Base-by-base conservation (phyloP, 2,113 vertebrate genomes). In the Hippoglossus stenolepis region DNA sequence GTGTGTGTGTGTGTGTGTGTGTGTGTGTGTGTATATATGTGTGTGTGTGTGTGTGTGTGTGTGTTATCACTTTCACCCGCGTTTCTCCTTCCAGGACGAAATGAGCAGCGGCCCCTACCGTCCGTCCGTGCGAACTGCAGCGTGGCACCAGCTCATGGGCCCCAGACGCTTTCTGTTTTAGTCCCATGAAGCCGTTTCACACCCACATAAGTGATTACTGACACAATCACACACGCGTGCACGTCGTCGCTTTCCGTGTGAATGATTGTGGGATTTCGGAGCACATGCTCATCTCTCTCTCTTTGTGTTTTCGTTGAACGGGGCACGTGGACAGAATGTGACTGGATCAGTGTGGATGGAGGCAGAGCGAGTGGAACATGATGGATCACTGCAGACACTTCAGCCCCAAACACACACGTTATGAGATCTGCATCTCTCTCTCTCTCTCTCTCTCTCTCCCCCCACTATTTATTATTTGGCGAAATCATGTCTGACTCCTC, bases 31-130 rank as follows among this genome's bases (percentile, higher is more conserved):
- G 5, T 3, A 4, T 58, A 0, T 24, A 11, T 54, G 43, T 49
- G 23, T 17, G 14, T 59, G 1, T 18, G 26, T 17, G 26, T 65
- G 5, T 3, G 5, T 9, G 10, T 38, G 31, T 38, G 6, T 35
- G 26, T 43, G 45, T 43, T 57, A 59, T 69, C 21, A 12, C 2
- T 81, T 51, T 68, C 15, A 51, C 49, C 12, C 73, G 24, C 3
- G 75, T 8, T 3, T 21, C 21, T 26, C 13, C 35, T 77, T 59
- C 60, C 79, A 85, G 75, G 85, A 69, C 61, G 87, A 91, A 92
- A 87, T 23, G 81, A 90, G 82, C 88, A 93, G 93, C 90, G 91
- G 69, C 95, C 93, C 92, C 95, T 94, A 51, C 89, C 82, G 95
- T 70, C 70, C 74, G 1, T 2, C 20, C 1, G 1, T 11, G 57